Conservation (phyloP, 2,888 invertebrate species). For the Heterodera filipjevi region DNA sequence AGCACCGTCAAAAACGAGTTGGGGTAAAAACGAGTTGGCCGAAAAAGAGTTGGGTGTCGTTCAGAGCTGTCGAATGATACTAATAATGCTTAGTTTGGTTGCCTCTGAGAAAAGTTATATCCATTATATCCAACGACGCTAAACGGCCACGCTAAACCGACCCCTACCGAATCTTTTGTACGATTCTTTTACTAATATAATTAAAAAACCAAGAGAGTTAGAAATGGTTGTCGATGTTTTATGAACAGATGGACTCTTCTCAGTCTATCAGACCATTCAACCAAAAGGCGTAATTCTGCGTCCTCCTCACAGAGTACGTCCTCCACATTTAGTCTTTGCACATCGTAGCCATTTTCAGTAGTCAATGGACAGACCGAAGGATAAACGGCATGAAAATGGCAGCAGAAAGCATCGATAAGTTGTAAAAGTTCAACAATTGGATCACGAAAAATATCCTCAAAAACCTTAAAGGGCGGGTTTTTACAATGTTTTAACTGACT, state of each 20-base stretch:
- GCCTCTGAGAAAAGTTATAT: too few species aligned
- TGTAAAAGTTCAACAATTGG: neutral
- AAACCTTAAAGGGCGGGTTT: neutral
- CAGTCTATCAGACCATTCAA: neutral
- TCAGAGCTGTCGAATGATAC: too few species aligned
- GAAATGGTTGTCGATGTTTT: neutral
- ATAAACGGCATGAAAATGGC: neutral
- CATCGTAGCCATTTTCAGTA: neutral
- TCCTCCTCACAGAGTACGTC: neutral
- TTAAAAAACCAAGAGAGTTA: too few species aligned
- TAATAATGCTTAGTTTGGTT: too few species aligned
- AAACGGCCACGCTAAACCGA: too few species aligned
- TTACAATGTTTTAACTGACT: neutral
- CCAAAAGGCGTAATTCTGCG: neutral
- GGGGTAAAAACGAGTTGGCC: too few species aligned
- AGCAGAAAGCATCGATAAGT: neutral
- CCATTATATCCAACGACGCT: too few species aligned
- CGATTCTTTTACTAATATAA: too few species aligned
- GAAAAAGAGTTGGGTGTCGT: too few species aligned
- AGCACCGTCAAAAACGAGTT: too few species aligned
- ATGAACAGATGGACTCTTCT: neutral
- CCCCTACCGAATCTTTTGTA: too few species aligned
- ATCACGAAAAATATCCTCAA: neutral
- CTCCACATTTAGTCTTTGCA: neutral
- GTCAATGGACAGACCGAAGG: neutral